These are phyloP conservation scores for Cepaea hortensis DNA, from an alignment of 2,888 invertebrate species.

Conservation along the genomic window DNA sequence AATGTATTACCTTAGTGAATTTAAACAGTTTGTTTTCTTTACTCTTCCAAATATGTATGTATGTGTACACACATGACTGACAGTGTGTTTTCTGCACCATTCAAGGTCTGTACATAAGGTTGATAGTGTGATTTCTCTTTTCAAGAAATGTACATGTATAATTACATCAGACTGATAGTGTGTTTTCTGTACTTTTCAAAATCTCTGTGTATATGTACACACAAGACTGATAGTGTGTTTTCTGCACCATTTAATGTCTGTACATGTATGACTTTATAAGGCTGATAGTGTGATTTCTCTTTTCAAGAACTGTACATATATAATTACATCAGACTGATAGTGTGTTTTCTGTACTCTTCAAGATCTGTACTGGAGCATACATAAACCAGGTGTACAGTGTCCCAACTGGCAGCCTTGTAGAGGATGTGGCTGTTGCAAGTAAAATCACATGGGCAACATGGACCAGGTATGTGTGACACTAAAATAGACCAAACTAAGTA, in stretches of 20 bases:
- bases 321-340: not conserved
- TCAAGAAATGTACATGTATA: no score
- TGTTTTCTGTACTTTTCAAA: no score
- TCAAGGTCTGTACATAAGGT: no score
- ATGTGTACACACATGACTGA: not conserved
- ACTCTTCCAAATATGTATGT: no score
- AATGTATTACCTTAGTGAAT: no score
- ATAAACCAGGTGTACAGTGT: constrained; percentile 72
- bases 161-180: no score
- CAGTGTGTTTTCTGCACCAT: constrained; percentile 5
- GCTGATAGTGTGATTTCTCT: no score
- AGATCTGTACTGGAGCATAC: constrained; percentile 75
- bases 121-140: no score
- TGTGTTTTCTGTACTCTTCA: constrained; percentile 33
- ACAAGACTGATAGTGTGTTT: not conserved
- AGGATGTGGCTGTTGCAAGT: constrained; percentile 61
- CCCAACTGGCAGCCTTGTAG: constrained; percentile 70
- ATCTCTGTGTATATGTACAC: no score
- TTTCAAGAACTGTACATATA: no score
- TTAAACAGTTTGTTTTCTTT: no score
- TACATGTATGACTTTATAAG: no score
- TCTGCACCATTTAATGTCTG: not conserved
- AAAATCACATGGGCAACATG: constrained; percentile 75
- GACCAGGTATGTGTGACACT: constrained; percentile 69
- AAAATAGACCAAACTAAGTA: not conserved